Evolutionary conservation across 2,113 vertebrate species (phyloP).

Genomic region (Bostrychus sinensis): DNA sequence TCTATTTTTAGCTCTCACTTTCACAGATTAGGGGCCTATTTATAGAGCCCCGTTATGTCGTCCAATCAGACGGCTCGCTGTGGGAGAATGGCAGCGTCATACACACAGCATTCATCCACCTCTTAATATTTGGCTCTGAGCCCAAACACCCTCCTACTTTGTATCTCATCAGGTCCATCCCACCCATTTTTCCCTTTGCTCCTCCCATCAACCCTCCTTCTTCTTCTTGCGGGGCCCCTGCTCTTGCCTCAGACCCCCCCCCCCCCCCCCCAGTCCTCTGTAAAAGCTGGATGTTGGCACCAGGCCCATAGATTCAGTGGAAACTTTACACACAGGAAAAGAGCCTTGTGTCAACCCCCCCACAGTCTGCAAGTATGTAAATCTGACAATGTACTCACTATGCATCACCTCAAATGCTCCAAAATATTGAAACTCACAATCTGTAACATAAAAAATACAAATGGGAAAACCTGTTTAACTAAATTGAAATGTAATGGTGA

Average conservation of each 20-base stretch:
- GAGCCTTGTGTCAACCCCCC: constrained; percentile 31
- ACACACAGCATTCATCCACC: constrained; percentile 58
- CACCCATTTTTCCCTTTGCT: constrained; percentile 26
- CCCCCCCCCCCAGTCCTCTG: constrained; percentile 1
- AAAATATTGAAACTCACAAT: too few relatives aligned
- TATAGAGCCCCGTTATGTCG: constrained; percentile 60
- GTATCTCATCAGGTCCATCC: constrained; percentile 5
- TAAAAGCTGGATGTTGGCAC: constrained; percentile 44
- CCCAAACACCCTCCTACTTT: constrained; percentile 25
- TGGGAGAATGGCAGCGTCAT: constrained; percentile 55
- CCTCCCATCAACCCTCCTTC: constrained; percentile 36
- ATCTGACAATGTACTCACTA: neutral
- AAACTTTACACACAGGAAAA: constrained; percentile 67
- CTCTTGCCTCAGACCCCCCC: constrained; percentile 1
- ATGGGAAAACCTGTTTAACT: too few relatives aligned
- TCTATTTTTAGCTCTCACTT: constrained; percentile 72
- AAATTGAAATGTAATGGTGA: too few relatives aligned
- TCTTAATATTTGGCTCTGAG: constrained; percentile 56
- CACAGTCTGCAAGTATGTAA: neutral
- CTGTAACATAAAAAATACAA: too few relatives aligned
- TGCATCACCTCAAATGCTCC: too few relatives aligned
- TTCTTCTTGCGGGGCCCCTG: constrained; percentile 21
- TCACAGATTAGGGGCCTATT: constrained; percentile 72
- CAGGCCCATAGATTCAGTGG: constrained; percentile 50
- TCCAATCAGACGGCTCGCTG: constrained; percentile 62